Base-by-base conservation (phyloP, 2,888 invertebrate species). In the Heliconius ismenius region DNA sequence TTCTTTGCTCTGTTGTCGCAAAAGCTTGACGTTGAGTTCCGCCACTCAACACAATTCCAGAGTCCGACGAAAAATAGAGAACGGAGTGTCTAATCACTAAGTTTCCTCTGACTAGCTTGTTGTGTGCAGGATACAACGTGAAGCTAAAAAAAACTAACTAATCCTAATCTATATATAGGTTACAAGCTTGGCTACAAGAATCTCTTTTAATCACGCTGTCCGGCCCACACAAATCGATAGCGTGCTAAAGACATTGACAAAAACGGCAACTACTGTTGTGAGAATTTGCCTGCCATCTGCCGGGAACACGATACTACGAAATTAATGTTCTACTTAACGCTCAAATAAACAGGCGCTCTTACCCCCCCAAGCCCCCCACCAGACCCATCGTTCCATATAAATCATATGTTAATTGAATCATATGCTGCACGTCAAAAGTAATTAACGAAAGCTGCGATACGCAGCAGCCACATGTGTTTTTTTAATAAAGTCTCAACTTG, bases 381-480 rank as follows among this genome's bases (percentile, higher is more conserved):
- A 86, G 88, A 85, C 87, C 89, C 90, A 87, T 87, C 88, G 85
- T 83, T 86, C 83, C 84, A 87, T 85, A 92, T 94, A 93, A 93
- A 93, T 94, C 93, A 93, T 93, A 92, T 88, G 91, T 91, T 94
- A 94, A 94, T 94, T 94, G 93, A 94, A 94, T 94, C 93, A 93
- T 94, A 93, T 93, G 94, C 93, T 90, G 92, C 92, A 88, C 92
- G 94, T 94, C 93, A 93, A 87, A 93, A 91, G 93, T 92, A 93
- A 93, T 94, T 93, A 94, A 93, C 92, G 90, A 87, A 86, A 88
- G 88, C 89, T 92, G 93, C 90, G 93, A 93, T 94, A 94, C 90
- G 86, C 92, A 94, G 93, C 93, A 82, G 86, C 87, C 92, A 92
- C 93, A 93, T 94, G 93, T 93, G 93, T 89, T 89, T 93, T 93